Evolutionary conservation across 2,113 vertebrate genomes (phyloP).

Genomic region (Microtus pennsylvanicus): DNA sequence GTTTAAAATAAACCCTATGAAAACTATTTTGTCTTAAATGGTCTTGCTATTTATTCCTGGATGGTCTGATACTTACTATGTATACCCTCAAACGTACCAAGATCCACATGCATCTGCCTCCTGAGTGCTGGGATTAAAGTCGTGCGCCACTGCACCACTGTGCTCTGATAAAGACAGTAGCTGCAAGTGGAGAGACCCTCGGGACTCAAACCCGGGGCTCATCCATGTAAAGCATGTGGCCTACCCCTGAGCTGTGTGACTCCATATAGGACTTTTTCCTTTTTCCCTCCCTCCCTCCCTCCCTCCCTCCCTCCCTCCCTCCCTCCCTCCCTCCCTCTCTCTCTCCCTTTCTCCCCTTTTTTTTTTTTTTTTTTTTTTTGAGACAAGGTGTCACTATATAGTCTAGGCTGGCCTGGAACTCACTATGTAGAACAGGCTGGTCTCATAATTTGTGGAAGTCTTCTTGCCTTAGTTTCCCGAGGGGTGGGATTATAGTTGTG

Average conservation of each 20-base stretch:
- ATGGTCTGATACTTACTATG: neutral
- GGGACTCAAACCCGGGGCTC: too few relatives aligned
- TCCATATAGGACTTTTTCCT: too few relatives aligned
- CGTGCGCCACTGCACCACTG: neutral
- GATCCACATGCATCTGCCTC: neutral
- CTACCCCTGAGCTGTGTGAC: too few relatives aligned
- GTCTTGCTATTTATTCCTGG: neutral
- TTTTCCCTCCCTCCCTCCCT: too few relatives aligned
- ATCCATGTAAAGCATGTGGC: too few relatives aligned
- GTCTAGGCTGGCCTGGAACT: neutral
- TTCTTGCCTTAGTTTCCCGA: neutral
- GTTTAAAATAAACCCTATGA: conserved; percentile 50
- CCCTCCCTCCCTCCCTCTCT: too few relatives aligned
- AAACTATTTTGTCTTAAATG: conserved; percentile 13
- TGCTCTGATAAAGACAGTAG: too few relatives aligned
- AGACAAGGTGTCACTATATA: neutral
- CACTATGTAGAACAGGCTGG: neutral
- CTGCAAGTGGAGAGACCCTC: too few relatives aligned
- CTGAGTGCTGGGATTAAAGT: neutral
- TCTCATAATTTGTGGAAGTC: neutral
- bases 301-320: too few relatives aligned
- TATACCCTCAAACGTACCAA: neutral
- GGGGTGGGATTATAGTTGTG: neutral
- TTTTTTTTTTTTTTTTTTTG: neutral
- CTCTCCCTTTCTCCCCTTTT: too few relatives aligned